These are phyloP conservation scores for Arrhamphus sclerolepis DNA, from an alignment of 2,797 vertebrate species.

Conservation along the genomic window DNA sequence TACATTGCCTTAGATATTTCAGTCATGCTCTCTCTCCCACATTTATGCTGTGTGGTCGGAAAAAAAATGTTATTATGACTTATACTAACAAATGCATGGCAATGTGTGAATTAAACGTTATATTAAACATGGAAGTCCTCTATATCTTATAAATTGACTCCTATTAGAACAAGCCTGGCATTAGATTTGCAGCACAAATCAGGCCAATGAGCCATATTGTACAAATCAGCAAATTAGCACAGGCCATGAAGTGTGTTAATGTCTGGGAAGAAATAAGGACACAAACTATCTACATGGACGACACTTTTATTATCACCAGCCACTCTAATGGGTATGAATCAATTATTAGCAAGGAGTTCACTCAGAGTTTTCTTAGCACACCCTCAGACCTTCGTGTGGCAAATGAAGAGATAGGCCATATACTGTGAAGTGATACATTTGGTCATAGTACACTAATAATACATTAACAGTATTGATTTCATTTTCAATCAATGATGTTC, in stretches of 20 bases:
- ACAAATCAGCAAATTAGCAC: conserved; percentile 86
- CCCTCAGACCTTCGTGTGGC: conserved; percentile 64
- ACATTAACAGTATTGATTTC: conserved; percentile 79
- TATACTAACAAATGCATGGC: conserved; percentile 76
- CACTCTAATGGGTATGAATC: conserved; percentile 82
- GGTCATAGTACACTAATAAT: conserved; percentile 82
- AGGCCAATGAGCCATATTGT: conserved; percentile 86
- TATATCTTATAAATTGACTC: conserved; percentile 77
- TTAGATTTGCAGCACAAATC: conserved; percentile 82
- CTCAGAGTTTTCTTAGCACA: conserved; percentile 76
- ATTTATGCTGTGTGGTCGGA: conserved; percentile 68
- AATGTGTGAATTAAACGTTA: conserved; percentile 77
- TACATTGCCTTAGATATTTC: conserved; percentile 64
- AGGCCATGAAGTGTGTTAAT: conserved; percentile 86
- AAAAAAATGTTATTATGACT: conserved; percentile 78
- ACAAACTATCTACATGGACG: conserved; percentile 79
- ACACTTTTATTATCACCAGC: conserved; percentile 84
- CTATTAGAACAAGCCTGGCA: conserved; percentile 82
- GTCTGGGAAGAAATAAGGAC: conserved; percentile 81
- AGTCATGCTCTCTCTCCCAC: conserved; percentile 67
- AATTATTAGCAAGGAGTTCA: conserved; percentile 82
- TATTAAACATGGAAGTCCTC: conserved; percentile 77
- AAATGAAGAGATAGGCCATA: conserved; percentile 72
- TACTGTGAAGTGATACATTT: conserved; percentile 76
- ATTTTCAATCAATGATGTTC: conserved; percentile 79